A percentile compares a stretch with the other conserved stretches of the same genome.
phyloP scores from a whole-genome alignment of 2,113 vertebrate genomes.

The Periophthalmodon schlosseri region DNA sequence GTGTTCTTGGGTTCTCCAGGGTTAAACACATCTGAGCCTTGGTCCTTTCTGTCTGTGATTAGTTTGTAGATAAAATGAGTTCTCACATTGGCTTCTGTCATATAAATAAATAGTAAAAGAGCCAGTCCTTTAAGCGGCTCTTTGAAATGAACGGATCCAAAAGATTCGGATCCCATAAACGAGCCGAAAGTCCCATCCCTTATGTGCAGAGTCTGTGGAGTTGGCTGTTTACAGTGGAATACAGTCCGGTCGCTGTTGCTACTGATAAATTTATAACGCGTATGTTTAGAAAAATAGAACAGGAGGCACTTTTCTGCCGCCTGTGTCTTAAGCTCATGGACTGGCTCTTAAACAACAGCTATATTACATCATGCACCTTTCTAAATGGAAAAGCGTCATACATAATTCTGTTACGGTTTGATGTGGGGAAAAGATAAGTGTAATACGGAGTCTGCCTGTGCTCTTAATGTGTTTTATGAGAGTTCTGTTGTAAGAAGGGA shows the following conservation, averaged over 20 bases:
- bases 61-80: too few relatives aligned
- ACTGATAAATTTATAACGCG: constrained; percentile 58
- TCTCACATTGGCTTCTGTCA: too few relatives aligned
- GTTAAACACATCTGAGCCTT: too few relatives aligned
- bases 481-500: background rate
- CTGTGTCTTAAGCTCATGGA: constrained; percentile 13
- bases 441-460: background rate
- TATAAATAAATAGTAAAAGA: too few relatives aligned
- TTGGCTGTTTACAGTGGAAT: constrained; percentile 29
- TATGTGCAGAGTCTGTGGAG: background rate
- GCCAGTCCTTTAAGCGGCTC: too few relatives aligned
- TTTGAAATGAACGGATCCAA: too few relatives aligned
- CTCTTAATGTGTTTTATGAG: background rate
- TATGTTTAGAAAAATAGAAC: constrained; percentile 34
- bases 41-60: too few relatives aligned
- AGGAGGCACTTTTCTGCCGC: constrained; percentile 35
- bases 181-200: too few relatives aligned
- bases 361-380: constrained; percentile 4
- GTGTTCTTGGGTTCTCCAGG: too few relatives aligned
- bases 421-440: background rate
- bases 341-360: constrained; percentile 31
- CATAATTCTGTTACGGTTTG: background rate
- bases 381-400: background rate
- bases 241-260: constrained; percentile 51
- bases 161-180: too few relatives aligned